Evolutionary conservation across 2,888 invertebrate genomes (phyloP).

Genomic region (Hemaris fuciformis): DNA sequence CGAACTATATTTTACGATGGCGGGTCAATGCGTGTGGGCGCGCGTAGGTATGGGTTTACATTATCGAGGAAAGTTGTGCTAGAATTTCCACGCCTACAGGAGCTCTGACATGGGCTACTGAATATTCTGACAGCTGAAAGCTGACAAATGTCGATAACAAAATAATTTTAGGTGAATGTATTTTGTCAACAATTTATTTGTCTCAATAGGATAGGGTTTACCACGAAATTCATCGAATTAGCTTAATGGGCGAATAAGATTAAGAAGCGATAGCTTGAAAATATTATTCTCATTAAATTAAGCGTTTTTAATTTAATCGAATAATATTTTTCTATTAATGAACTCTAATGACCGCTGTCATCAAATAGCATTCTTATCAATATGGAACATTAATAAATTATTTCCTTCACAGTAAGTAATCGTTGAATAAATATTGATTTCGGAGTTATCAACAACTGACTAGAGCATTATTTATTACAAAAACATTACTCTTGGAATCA

Average conservation of each 20-base stretch:
- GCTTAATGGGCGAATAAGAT: neutral
- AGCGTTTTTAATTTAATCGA: neutral
- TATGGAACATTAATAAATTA: neutral
- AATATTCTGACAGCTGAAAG: neutral
- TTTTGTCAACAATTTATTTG: no score
- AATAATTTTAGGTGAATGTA: no score
- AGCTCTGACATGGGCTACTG: neutral
- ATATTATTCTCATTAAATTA: neutral
- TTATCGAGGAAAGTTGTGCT: neutral
- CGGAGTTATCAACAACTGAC: neutral
- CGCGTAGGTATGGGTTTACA: neutral
- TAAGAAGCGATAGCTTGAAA: neutral
- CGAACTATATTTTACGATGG: neutral
- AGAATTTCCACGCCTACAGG: neutral
- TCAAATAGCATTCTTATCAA: neutral
- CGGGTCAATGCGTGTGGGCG: neutral
- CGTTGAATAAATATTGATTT: neutral
- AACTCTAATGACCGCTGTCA: no score
- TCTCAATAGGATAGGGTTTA: no score
- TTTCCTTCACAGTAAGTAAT: neutral
- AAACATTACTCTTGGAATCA: no score
- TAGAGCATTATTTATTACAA: no score
- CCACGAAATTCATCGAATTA: no score
- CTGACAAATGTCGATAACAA: no score
- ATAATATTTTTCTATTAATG: no score